Conservation (phyloP, 2,888 invertebrate genomes). For the Fragum whitleyi region DNA sequence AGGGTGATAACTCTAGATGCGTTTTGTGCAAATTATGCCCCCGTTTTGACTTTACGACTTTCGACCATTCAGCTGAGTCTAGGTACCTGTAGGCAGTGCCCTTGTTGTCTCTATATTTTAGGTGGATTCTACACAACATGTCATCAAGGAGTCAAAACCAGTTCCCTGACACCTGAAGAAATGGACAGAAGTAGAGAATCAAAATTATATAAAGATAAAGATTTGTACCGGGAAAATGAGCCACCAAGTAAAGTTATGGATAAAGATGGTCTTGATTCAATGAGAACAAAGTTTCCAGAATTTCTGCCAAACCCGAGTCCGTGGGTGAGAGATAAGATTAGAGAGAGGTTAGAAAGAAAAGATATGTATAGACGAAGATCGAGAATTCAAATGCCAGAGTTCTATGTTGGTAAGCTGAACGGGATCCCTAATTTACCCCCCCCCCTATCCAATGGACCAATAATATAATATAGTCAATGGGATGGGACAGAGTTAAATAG, state of each 20-base stretch:
- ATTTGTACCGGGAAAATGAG: neutral
- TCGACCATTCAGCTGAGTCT: no score
- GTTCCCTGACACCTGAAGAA: conserved; percentile 7
- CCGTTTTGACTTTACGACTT: no score
- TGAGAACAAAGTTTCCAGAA: conserved; percentile 90
- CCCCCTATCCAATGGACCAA: no score
- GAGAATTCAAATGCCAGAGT: conserved; percentile 96
- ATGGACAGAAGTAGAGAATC: conserved; percentile 3
- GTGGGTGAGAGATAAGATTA: conserved; percentile 91
- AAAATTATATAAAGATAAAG: conserved; percentile 1
- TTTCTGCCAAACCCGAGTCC: conserved; percentile 95
- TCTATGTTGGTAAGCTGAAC: conserved; percentile 96
- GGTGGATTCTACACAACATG: neutral
- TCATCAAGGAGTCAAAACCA: neutral
- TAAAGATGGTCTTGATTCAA: neutral
- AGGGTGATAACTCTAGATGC: no score
- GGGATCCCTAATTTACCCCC: no score
- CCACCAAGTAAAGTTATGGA: neutral
- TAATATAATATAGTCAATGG: no score
- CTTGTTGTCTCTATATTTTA: no score
- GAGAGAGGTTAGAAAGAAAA: conserved; percentile 94
- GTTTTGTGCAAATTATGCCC: no score
- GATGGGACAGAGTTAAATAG: no score
- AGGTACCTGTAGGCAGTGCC: no score
- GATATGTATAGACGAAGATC: conserved; percentile 96